Evolutionary conservation across 2,888 invertebrate species (phyloP).

Genomic region (Entomobrya proxima): DNA sequence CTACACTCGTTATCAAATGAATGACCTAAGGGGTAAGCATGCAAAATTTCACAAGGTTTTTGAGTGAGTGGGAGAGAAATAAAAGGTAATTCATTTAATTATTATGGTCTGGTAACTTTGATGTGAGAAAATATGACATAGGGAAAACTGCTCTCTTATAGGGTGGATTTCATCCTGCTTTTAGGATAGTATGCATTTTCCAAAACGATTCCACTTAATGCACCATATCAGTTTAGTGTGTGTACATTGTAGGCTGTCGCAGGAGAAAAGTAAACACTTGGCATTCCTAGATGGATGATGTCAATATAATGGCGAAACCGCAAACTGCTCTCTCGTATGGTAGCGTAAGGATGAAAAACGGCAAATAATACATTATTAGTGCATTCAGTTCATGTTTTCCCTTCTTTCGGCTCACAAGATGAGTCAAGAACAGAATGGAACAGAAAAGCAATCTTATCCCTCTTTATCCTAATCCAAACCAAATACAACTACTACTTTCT

Average conservation of each 20-base stretch:
- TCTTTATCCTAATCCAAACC: constrained; percentile 17
- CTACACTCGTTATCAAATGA: not conserved
- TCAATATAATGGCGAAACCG: constrained; percentile 11
- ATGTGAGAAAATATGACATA: not conserved
- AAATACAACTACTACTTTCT: constrained; percentile 19
- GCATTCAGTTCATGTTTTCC: constrained; percentile 30
- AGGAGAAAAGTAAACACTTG: not conserved
- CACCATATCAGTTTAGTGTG: not conserved
- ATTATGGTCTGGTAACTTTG: not conserved
- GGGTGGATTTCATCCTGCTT: not conserved
- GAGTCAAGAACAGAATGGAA: constrained; percentile 31
- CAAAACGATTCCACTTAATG: not conserved
- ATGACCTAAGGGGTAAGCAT: not conserved
- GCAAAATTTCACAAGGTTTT: not conserved
- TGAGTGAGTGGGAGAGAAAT: not conserved
- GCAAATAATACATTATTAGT: constrained; percentile 36
- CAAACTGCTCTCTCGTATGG: not conserved
- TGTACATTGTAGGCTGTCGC: not conserved
- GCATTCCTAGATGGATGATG: constrained; percentile 16
- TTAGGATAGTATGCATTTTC: not conserved
- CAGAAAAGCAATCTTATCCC: constrained; percentile 45
- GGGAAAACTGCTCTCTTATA: not conserved
- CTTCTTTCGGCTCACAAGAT: not conserved
- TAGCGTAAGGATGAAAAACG: constrained; percentile 1
- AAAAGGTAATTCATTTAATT: constrained; percentile 10